These are phyloP conservation scores for Ceyx melanurus DNA, from an alignment of 2,113 vertebrate genomes.

Conservation along the genomic window DNA sequence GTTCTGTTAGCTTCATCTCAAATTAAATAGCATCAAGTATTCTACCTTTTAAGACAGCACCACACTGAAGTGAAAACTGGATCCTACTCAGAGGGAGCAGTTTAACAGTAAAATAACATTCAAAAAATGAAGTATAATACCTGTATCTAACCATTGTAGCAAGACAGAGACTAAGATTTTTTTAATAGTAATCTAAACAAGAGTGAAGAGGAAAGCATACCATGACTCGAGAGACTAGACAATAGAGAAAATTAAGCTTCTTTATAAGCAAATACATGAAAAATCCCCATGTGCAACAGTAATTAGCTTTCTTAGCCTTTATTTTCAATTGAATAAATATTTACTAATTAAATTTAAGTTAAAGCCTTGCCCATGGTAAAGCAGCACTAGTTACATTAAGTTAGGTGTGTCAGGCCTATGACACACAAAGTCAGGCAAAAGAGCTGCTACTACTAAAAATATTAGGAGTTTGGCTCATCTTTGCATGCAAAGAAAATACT, in stretches of 20 bases:
- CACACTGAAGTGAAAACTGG: background rate
- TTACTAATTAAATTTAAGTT: background rate
- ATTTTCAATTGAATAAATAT: background rate
- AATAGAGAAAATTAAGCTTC: background rate
- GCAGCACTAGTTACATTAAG: background rate
- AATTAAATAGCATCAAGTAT: background rate
- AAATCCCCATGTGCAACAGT: background rate
- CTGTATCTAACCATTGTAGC: background rate
- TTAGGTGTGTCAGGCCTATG: background rate
- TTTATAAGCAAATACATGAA: background rate
- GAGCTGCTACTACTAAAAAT: background rate
- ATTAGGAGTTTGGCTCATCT: background rate
- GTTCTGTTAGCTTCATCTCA: background rate
- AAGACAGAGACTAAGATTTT: background rate
- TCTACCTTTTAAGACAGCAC: background rate
- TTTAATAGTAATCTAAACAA: background rate
- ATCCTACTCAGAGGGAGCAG: background rate
- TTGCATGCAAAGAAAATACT: background rate
- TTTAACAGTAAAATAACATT: background rate
- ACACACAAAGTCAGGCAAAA: background rate
- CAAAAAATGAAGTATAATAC: background rate
- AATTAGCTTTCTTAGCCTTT: background rate
- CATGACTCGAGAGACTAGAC: background rate
- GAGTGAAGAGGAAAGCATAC: background rate
- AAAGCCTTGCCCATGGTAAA: background rate